These are phyloP conservation scores for Athene cunicularia DNA, from an alignment of 2,113 vertebrate species.

Conservation along the genomic window DNA sequence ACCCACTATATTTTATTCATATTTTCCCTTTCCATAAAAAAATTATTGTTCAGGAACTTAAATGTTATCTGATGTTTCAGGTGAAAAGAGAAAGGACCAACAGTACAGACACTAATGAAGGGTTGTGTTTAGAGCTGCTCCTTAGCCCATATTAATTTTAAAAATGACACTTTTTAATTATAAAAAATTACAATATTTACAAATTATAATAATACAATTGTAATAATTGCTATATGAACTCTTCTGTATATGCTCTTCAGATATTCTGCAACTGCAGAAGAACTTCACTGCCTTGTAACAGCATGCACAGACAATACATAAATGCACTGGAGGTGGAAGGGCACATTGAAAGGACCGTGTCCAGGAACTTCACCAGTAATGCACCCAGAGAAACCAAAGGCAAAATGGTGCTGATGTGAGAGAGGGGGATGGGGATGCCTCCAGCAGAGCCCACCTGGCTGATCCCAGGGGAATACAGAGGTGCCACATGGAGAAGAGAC, in stretches of 20 bases:
- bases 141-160: neutral
- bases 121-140: neutral
- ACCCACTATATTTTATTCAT: neutral
- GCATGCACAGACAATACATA: neutral
- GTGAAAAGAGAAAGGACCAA: neutral
- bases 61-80: neutral
- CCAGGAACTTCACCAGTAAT: neutral
- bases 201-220: too few species aligned
- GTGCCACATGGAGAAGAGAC: neutral
- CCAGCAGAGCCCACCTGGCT: neutral
- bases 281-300: neutral
- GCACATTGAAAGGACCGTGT: neutral
- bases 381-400: neutral
- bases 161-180: neutral
- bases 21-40: neutral
- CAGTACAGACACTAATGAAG: neutral
- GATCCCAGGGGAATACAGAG: neutral
- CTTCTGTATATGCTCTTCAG: neutral
- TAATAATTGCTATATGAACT: neutral
- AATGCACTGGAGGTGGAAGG: neutral
- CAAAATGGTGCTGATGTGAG: accelerated
- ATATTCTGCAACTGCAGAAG: neutral
- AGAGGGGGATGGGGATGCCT: neutral
- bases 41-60: neutral
- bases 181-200: too few species aligned